Evolutionary conservation across 2,888 invertebrate species (phyloP), one percentile per base, ranked within the genome.

Genomic region (Ormyrus thymus): DNA sequence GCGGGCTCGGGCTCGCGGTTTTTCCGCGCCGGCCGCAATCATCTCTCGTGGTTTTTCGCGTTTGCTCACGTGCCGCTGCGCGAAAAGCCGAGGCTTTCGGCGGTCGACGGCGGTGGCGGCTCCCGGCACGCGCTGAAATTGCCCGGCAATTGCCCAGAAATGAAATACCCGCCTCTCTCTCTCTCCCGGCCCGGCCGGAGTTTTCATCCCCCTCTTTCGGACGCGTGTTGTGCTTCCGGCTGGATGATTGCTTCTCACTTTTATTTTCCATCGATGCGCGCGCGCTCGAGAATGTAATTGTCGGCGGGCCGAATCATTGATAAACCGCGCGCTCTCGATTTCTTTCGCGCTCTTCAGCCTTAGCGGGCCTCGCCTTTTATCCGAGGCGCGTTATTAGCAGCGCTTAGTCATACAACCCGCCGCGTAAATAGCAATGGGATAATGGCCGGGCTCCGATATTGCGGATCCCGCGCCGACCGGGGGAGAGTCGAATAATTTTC

Each of bases 111-210:
- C 29, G 80, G 80, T 81, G 75, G 74, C 43, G 48, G 13, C 69
- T 72, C 15, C 71, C 83, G 87, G 84, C 87, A 86, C 87, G 87
- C 85, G 86, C 84, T 84, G 62, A 86, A 87, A 86, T 86, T 87
- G 86, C 82, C 84, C 84, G 79, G 81, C 85, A 84, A 86, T 85
- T 81, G 78, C 80, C 81, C 83, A 83, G 84, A 83, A 84, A 83
- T 83, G 82, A 84, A 84, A 84, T 83, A 82, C 83, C 82, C 82
- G 81, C 82, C 29, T 82, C 79, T 81, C 53, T 46, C 80, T n/a
- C 61, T 0, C 53, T 48, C 65, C 46, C 51, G 29, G 29, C 51
- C 55, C 13, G 53, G 9, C 55, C 75, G 66, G 65, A 45, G 50
- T 72, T 72, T 59, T 55, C 55, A 68, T 69, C 64, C 59, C 29